phyloP scores from a whole-genome alignment of 2,113 vertebrate species.

The Xiphophorus maculatus region DNA sequence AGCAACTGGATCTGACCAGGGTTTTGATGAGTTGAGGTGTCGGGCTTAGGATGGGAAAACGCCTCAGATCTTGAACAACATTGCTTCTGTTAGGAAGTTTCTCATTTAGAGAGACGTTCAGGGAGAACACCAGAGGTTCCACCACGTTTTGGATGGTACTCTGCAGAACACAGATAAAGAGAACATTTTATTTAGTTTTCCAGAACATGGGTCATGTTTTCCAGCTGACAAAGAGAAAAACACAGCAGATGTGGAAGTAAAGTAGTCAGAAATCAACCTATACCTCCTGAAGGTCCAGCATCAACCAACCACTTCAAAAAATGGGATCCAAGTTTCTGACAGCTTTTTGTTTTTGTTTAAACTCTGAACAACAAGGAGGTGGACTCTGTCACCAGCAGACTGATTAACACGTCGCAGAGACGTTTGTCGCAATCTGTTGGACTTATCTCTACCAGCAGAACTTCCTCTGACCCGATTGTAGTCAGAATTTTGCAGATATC shows the following conservation, averaged over 20 bases:
- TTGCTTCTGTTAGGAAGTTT: constrained; percentile 54
- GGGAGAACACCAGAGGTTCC: constrained; percentile 84
- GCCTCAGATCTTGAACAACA: constrained; percentile 71
- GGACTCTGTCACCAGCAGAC: constrained; percentile 9
- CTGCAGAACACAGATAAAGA: constrained; percentile 64
- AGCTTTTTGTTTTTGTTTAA: background rate
- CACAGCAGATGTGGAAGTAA: background rate
- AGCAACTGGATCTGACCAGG: constrained; percentile 77
- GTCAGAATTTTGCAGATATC: background rate
- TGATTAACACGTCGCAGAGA: background rate
- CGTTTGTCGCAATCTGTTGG: background rate
- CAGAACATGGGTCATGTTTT: background rate
- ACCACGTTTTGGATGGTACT: constrained; percentile 82
- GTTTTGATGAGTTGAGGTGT: constrained; percentile 60
- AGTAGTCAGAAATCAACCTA: background rate
- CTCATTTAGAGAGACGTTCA: constrained; percentile 83
- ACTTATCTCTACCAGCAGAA: constrained; percentile 11
- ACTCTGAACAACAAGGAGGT: background rate
- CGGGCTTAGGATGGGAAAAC: constrained; percentile 86
- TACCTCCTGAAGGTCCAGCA: too few species aligned
- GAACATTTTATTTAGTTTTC: background rate
- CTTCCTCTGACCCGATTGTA: constrained; percentile 13
- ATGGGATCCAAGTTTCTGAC: background rate
- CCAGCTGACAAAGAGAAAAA: background rate
- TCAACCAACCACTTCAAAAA: background rate